Evolutionary conservation across 2,113 vertebrate genomes (phyloP).

Genomic region (Poecilia latipinna): DNA sequence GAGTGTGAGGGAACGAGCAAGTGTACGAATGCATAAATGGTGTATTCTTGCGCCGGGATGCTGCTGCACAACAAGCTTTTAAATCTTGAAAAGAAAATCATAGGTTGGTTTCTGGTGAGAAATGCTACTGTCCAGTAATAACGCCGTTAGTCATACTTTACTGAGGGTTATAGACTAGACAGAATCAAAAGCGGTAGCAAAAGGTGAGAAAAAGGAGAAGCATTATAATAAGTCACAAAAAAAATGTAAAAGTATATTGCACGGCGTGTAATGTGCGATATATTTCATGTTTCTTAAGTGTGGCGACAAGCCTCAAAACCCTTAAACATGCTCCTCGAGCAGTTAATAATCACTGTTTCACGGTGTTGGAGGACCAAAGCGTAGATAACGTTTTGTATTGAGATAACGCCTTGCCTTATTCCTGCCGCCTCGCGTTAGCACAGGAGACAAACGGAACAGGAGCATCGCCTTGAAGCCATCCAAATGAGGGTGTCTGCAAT

Average conservation of each 20-base stretch:
- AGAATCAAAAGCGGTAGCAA: constrained; percentile 31
- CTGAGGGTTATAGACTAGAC: constrained; percentile 13
- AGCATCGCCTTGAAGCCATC: constrained; percentile 67
- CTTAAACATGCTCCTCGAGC: constrained; percentile 59
- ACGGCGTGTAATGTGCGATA: constrained; percentile 36
- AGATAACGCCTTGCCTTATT: constrained; percentile 63
- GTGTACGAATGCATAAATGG: constrained; percentile 53
- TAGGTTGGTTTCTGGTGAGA: constrained; percentile 72
- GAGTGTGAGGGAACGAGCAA: constrained; percentile 42
- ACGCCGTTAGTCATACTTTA: constrained; percentile 53
- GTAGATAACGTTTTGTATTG: constrained; percentile 69
- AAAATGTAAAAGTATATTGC: constrained; percentile 8
- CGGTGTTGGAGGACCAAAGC: constrained; percentile 55
- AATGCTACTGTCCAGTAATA: constrained; percentile 67
- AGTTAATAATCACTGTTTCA: constrained; percentile 70
- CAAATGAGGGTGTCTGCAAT: constrained; percentile 71
- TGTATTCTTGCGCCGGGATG: constrained; percentile 46
- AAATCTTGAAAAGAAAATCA: constrained; percentile 76
- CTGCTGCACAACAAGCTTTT: constrained; percentile 64
- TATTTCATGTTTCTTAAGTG: constrained; percentile 62
- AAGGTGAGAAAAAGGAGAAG: constrained; percentile 43
- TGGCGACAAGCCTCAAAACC: constrained; percentile 56
- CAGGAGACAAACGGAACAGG: constrained; percentile 64
- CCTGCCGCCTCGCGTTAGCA: constrained; percentile 63
- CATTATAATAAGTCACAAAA: constrained; percentile 49